A percentile compares a stretch with the other conserved stretches of the same genome.
These are phyloP conservation scores for Metaphire vulgaris DNA, from an alignment of 1,140 invertebrate species.

Conservation along the genomic window DNA sequence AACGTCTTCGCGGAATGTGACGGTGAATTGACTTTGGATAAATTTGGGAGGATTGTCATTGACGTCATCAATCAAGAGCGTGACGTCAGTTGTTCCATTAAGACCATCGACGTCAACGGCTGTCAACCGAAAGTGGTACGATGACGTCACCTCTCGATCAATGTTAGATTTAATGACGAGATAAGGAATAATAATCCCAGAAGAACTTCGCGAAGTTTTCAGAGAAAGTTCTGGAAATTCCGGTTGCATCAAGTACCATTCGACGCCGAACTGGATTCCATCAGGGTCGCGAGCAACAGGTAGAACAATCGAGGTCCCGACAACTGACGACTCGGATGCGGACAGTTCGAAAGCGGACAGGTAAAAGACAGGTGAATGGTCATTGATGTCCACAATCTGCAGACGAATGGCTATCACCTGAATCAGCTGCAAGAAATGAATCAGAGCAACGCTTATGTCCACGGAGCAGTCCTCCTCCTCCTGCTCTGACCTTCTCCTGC, in stretches of 20 bases:
- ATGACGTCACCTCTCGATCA: background rate
- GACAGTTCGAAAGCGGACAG: background rate
- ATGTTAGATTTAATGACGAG: background rate
- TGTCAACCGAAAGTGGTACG: background rate
- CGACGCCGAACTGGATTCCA: background rate
- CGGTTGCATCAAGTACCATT: background rate
- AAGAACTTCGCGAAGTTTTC: background rate
- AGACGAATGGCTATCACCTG: background rate
- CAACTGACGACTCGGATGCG: background rate
- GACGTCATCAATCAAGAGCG: slow-evolving; percentile 10
- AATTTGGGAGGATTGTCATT: slow-evolving; percentile 19
- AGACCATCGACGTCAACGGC: background rate
- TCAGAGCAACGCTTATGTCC: background rate
- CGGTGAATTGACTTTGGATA: background rate
- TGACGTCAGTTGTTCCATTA: background rate
- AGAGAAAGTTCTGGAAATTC: background rate
- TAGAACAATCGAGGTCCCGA: background rate
- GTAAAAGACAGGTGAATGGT: background rate
- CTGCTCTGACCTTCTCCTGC: background rate
- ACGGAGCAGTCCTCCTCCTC: background rate
- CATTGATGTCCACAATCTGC: background rate
- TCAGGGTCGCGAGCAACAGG: background rate
- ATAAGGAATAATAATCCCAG: background rate
- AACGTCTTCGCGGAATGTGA: slow-evolving; percentile 64
- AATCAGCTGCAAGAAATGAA: background rate